Base-by-base conservation (phyloP, 2,888 invertebrate species). In the Hirtodrosophila trivittata region DNA sequence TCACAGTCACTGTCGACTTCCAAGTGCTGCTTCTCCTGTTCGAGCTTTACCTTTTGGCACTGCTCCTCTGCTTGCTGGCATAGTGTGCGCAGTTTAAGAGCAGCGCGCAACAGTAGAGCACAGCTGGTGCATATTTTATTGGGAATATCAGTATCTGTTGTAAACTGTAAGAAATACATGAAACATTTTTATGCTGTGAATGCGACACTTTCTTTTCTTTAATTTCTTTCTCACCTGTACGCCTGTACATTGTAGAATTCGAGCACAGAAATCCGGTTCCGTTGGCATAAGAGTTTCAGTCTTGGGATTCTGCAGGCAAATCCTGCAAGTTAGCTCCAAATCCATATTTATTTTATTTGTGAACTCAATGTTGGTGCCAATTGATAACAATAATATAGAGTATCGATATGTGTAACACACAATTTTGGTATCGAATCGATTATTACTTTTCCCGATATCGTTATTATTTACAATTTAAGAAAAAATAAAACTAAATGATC, bases 81-180 rank as follows among this genome's bases (percentile, higher is more conserved):
- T 12, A 86, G 60, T 0, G 9, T 38, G 2, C 84, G 68, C 1
- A 87, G 66, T 12, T 64, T 80, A 0, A 76, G 43, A 1, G 88
- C 75, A 12, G 80, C 64, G 0, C 77, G 70, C 0, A 87, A 49
- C n/a, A 86, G 55, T 12, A 68, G 12, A 0, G 71, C 66, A 10
- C 86, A 88, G n/a, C 70, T 75, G 12, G 63, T 63, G 50, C 88
- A 88, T 30, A 89, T 89, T 38, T 57, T 70, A 42, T 82, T 77
- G 0, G 81, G 76, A 45, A 75, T 57, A 1, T 56, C 41, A 12
- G 57, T 55, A 21, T 50, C 46, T 3, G 67, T 37, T 3, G 60
- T 63, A 1, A 88, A 28, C 88, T 88, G 28, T 1, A 45, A 25
- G n/a, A 1, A 32, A 8, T n/a, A 42, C 6, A 13, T 7, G 2